phyloP scores from a whole-genome alignment of 2,113 vertebrate genomes.

The Protobothrops mucrosquamatus region DNA sequence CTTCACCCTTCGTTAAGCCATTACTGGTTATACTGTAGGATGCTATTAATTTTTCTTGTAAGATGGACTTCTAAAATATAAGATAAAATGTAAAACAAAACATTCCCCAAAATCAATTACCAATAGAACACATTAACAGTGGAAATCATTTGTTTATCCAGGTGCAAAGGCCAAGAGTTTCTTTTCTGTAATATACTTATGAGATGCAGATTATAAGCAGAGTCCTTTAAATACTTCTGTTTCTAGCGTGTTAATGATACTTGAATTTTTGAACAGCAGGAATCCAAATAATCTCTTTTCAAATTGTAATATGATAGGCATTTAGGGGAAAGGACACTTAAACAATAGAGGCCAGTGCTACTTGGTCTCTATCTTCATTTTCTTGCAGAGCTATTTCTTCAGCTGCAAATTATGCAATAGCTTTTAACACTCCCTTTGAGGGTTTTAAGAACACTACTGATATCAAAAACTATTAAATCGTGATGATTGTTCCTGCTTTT shows the following conservation, averaged over 20 bases:
- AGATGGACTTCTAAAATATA: slow-evolving; percentile 41
- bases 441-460: slow-evolving; percentile 50
- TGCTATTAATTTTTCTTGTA: neutral
- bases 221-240: neutral
- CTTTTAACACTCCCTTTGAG: slow-evolving; percentile 55
- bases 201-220: slow-evolving; percentile 5
- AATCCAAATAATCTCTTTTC: slow-evolving; percentile 48
- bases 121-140: slow-evolving; percentile 24
- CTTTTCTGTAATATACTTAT: neutral
- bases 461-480: slow-evolving; percentile 46
- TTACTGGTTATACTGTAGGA: neutral
- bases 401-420: slow-evolving; percentile 56
- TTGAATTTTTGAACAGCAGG: slow-evolving; percentile 46
- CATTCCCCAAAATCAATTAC: slow-evolving; percentile 24
- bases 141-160: slow-evolving; percentile 21
- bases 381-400: slow-evolving; percentile 38
- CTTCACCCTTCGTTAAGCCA: neutral
- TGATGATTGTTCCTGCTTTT: slow-evolving; percentile 44
- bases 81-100: slow-evolving; percentile 15
- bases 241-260: slow-evolving; percentile 25
- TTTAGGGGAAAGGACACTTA: slow-evolving; percentile 30
- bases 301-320: slow-evolving; percentile 52
- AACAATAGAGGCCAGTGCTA: slow-evolving; percentile 28
- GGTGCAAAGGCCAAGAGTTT: slow-evolving; percentile 8
- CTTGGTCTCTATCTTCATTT: slow-evolving; percentile 22